Evolutionary conservation across 2,888 invertebrate genomes (phyloP), one percentile per base, ranked within the genome.

Genomic region (Amblyjoppa fuscipennis): DNA sequence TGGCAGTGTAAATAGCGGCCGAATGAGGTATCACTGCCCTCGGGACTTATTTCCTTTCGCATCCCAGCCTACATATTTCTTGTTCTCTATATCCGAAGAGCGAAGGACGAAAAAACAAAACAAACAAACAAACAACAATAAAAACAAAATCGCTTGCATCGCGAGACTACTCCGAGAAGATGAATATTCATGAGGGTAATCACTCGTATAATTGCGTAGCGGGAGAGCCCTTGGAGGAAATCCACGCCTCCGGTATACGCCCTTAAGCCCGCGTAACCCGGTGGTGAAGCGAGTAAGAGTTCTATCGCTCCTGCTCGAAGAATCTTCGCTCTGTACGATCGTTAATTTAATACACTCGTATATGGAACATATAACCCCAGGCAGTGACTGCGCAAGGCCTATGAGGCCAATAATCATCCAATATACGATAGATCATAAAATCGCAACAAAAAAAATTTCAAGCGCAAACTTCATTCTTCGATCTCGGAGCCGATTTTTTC

Each of bases 111-210:
- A 70, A 71, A 76, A 73, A 79, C 66, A 74, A 81, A 56, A 56
- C 28, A 38, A 81, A 38, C 5, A 0, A 2, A 38, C 7, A 41
- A 41, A 1, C 1, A 2, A 38, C 7, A 41, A 41, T 2, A 41
- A 41, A 11, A 70, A 28, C 9, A 59, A 16, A 31, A 31, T 31
- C 28, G 61, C 28, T 61, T 66, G 45, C 79, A 79, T 68, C 66
- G 53, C 77, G 49, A 56, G 66, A 28, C 53, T 38, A 13, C 66
- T 71, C 41, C 56, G 70, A 34, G 41, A 77, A 41, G 41, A 90
- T 92, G 90, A 92, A 92, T 92, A 92, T 92, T 92, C 91, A 92
- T 90, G 89, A 83, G 85, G 87, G 88, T 90, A 91, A 90, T 90
- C 89, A 90, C 85, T 90, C 89, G 90, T 86, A 91, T 92, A 92